Conservation (phyloP, 30 jellyfish, hydroid and myxozoan species). For the Aurelia coerulea region DNA sequence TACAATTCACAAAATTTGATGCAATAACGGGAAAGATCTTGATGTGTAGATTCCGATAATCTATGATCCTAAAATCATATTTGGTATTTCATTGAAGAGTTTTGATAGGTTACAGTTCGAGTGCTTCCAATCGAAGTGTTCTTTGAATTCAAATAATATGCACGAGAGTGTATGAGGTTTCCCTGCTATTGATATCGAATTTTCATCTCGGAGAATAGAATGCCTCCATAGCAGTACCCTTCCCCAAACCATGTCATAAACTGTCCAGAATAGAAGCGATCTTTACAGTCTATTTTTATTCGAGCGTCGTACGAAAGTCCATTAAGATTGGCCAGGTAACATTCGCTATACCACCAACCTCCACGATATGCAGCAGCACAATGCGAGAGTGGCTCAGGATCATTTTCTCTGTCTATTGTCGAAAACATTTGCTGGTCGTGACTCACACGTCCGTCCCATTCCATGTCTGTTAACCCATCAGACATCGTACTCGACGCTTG, state of each 20-base stretch:
- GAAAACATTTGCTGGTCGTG: constrained; percentile 10
- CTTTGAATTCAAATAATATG: too few species aligned
- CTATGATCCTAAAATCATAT: too few species aligned
- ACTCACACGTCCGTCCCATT: background rate
- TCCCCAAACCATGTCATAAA: background rate
- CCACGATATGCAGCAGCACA: constrained; percentile 12
- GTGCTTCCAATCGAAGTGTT: too few species aligned
- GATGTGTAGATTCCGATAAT: too few species aligned
- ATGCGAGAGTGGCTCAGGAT: background rate
- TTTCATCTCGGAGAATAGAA: background rate
- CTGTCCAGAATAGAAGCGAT: background rate
- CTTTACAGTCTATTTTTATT: background rate
- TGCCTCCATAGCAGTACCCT: background rate
- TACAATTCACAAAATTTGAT: too few species aligned
- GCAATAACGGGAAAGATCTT: too few species aligned
- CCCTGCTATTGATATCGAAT: background rate
- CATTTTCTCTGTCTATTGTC: constrained; percentile 6
- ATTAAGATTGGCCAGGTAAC: constrained; percentile 9
- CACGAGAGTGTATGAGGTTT: too few species aligned
- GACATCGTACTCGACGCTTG: background rate
- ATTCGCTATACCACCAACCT: constrained; percentile 19
- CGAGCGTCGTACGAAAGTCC: background rate
- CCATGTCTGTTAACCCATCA: background rate
- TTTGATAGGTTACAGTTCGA: too few species aligned
- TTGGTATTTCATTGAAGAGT: too few species aligned